Evolutionary conservation across 2,113 vertebrate genomes (phyloP), one percentile per base, ranked within the genome.

Genomic region (Misgurnus anguillicaudatus): DNA sequence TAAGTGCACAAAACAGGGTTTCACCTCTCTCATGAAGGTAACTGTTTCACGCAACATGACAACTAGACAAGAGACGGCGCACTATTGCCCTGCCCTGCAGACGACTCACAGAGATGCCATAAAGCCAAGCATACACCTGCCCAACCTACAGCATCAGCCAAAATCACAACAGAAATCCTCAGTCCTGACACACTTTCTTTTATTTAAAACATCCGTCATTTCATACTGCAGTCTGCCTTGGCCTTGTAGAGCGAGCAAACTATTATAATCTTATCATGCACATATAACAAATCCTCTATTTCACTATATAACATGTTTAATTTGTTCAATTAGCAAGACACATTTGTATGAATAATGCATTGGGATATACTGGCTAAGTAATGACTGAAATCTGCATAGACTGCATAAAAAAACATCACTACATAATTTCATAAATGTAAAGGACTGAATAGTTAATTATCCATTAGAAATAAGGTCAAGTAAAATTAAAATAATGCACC

Each of bases 171-270:
- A 65, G 57, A 75, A 14, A 17, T 79, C 51, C 42, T 24, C 36
- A 66, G 42, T 39, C 21, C 55, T 75, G 53, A 53, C 71, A 79
- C 36, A 66, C 81, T 81, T 75, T 36, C 47, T n/a, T n/a, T n/a
- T n/a, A 75, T 75, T 48, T 51, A 65, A 67, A 60, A 65, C 31
- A 21, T 81, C 16, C 57, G 39, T 74, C 36, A 58, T 47, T 58
- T 60, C 31, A 65, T 57, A 4, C 78, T 36, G 70, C 64, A 64
- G 42, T 57, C 48, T 61, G 66, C 73, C 36, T 72, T 19, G 6
- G 16, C 16, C 14, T 51, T 14, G 39, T 48, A 65, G 47, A 55
- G 16, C 60, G 53, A 36, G n/a, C 39, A 61, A 47, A 31, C 45
- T 39, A 19, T 62, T 53, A 8, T 53, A 42, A 14, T 1, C n/a